Percentiles rank a stretch among this genome's conserved stretches.
phyloP scores from a whole-genome alignment of 2,113 vertebrate species.

The Paedocypris sp. region DNA sequence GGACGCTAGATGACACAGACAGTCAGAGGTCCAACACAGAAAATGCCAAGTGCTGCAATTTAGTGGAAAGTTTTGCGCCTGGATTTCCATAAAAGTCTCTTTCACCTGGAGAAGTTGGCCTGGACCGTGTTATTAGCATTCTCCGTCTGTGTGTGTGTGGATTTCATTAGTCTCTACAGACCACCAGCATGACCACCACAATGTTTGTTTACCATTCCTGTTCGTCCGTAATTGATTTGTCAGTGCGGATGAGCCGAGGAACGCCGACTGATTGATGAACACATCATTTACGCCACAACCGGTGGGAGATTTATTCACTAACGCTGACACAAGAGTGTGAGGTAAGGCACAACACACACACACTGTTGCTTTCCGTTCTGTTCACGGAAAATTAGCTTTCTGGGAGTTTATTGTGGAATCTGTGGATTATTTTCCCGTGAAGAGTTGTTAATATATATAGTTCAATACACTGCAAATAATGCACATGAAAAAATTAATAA shows the following conservation, averaged over 20 bases:
- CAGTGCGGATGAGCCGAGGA: constrained; percentile 5
- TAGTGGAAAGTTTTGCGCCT: constrained; percentile 2
- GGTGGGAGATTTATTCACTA: neutral
- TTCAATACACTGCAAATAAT: too few species aligned
- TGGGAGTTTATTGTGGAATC: too few species aligned
- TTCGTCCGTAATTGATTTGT: constrained; percentile 24
- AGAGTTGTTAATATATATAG: too few species aligned
- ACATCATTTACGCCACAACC: constrained; percentile 3
- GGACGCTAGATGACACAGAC: neutral
- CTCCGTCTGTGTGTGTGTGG: neutral
- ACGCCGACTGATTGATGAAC: constrained; percentile 24
- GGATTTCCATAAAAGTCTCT: neutral
- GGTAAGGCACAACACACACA: too few species aligned
- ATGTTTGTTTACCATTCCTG: constrained; percentile 9
- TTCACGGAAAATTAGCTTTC: too few species aligned
- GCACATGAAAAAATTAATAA: too few species aligned
- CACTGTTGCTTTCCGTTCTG: too few species aligned
- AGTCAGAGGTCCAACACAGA: neutral
- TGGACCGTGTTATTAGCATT: constrained; percentile 22
- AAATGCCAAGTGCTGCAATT: constrained; percentile 20
- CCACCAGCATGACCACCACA: neutral
- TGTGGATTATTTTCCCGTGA: too few species aligned
- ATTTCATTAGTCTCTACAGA: constrained; percentile 3
- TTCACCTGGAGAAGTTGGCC: neutral
- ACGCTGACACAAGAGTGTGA: neutral